A percentile compares a stretch with the other conserved stretches of the same genome.
Evolutionary conservation across 2,797 vertebrate species (phyloP).

Genomic region (Chiloscyllium punctatum): DNA sequence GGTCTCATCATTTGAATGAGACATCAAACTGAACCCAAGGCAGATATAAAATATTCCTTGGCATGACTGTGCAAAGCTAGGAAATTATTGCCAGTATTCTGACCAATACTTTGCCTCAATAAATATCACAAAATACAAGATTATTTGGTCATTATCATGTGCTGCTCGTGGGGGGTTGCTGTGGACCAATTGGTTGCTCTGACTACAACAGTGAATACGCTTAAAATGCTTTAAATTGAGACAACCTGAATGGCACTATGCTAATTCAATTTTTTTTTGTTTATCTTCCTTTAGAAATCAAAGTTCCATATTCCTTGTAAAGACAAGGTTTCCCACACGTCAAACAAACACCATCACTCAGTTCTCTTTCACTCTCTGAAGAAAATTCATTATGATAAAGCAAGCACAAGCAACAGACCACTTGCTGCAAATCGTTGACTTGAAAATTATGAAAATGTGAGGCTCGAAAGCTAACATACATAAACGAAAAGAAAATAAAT

Average conservation of each 20-base stretch:
- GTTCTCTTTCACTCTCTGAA: neutral
- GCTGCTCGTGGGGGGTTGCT: neutral
- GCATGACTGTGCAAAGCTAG: neutral
- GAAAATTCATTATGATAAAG: neutral
- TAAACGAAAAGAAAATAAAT: neutral
- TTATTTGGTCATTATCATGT: neutral
- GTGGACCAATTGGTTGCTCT: neutral
- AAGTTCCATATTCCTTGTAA: neutral
- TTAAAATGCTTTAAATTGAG: neutral
- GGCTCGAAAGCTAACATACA: neutral
- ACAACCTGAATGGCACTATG: neutral
- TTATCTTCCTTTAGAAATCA: neutral
- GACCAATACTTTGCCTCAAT: neutral
- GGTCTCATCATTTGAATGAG: neutral
- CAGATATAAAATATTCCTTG: neutral
- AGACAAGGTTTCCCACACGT: neutral
- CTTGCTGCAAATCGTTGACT: neutral
- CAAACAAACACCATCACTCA: neutral
- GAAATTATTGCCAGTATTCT: neutral
- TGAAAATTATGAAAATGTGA: neutral
- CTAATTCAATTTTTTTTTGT: neutral
- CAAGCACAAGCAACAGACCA: neutral
- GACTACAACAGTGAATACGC: neutral
- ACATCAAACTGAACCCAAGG: neutral
- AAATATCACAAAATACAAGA: neutral